Percentiles rank a stretch among this genome's conserved stretches.
phyloP scores from a whole-genome alignment of 2,113 vertebrate genomes.

The Rhombomys opimus region DNA sequence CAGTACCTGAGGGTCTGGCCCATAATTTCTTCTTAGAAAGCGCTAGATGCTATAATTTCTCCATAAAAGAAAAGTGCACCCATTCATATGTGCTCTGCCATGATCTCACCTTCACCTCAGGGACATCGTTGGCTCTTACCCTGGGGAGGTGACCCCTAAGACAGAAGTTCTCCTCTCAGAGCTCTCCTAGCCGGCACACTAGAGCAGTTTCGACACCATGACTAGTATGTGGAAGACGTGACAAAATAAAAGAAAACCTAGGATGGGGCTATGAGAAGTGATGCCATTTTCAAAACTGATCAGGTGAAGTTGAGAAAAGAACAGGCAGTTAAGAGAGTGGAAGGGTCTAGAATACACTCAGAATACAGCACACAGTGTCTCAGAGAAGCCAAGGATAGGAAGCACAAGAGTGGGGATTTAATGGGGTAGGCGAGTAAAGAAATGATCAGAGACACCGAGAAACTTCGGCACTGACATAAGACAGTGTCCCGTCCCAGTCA shows the following conservation, averaged over 20 bases:
- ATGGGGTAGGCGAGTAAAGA: too few species aligned
- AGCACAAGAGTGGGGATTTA: fast-evolving
- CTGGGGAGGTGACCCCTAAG: background rate
- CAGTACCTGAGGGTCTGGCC: too few species aligned
- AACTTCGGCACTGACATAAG: too few species aligned
- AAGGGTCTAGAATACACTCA: fast-evolving
- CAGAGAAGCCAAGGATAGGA: background rate
- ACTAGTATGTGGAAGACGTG: background rate
- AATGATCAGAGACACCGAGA: background rate
- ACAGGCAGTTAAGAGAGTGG: background rate
- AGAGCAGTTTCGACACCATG: background rate
- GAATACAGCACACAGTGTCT: background rate
- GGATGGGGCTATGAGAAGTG: background rate
- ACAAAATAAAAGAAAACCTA: background rate
- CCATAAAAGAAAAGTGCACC: too few species aligned
- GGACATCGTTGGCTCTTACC: background rate
- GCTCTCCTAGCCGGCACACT: fast-evolving
- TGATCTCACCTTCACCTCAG: background rate
- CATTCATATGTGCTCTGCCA: fast-evolving
- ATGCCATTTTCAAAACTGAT: background rate
- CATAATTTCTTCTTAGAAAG: background rate
- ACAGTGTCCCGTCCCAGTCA: background rate
- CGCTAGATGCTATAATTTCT: too few species aligned
- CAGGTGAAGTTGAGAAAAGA: background rate
- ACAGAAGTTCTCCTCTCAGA: too few species aligned